phyloP scores from a whole-genome alignment of 1,140 invertebrate genomes.

The Drosophila nannoptera region DNA sequence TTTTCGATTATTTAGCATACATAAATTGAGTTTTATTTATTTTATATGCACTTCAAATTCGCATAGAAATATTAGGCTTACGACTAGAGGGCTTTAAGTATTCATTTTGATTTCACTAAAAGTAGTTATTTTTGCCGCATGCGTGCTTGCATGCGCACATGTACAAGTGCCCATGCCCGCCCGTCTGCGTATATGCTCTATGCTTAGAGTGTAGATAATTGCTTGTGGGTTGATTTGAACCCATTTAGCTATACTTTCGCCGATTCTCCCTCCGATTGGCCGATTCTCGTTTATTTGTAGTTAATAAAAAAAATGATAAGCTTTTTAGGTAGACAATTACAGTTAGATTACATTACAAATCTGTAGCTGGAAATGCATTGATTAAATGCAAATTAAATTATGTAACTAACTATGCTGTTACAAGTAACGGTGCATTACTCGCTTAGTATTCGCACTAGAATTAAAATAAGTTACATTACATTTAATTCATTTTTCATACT shows the following conservation, averaged over 20 bases:
- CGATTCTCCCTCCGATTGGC: slow-evolving; percentile 8
- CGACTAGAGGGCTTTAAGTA: slow-evolving; percentile 64
- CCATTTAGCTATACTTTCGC: slow-evolving; percentile 16
- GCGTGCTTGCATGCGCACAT: slow-evolving; percentile 5
- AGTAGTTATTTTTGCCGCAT: slow-evolving; percentile 62
- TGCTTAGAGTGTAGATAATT: slow-evolving; percentile 18
- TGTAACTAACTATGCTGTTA: slow-evolving; percentile 59
- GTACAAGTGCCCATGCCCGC: slow-evolving; percentile 17
- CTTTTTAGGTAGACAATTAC: slow-evolving; percentile 62
- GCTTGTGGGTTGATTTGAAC: slow-evolving; percentile 17
- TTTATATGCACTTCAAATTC: slow-evolving; percentile 38
- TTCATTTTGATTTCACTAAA: slow-evolving; percentile 73
- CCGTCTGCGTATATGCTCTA: slow-evolving; percentile 9
- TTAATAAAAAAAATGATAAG: slow-evolving; percentile 51
- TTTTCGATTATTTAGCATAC: slow-evolving; percentile 34
- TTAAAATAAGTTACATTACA: slow-evolving; percentile 64
- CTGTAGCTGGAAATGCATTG: slow-evolving; percentile 72
- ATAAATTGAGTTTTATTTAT: slow-evolving; percentile 33
- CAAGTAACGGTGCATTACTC: slow-evolving; percentile 25
- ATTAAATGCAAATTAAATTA: slow-evolving; percentile 72
- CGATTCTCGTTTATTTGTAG: slow-evolving; percentile 22
- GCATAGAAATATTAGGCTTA: slow-evolving; percentile 57
- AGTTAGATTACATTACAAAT: slow-evolving; percentile 65
- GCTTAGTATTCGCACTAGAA: slow-evolving; percentile 50
- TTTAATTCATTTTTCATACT: background rate